Conservation (phyloP, 1,140 invertebrate species). For the Diploscapter pachys region DNA sequence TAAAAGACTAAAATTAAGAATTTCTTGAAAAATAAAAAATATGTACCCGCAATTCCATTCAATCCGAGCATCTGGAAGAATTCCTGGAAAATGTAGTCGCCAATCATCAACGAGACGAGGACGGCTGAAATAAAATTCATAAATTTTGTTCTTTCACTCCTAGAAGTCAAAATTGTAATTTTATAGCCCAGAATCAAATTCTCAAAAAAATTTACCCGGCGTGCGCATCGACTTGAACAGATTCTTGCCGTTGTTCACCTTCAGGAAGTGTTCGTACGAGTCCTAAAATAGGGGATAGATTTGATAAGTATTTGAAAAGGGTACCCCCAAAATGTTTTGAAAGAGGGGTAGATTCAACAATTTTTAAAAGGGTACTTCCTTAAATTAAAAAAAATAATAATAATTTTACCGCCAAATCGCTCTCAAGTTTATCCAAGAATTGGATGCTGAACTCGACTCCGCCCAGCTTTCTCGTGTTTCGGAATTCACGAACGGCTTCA, state of each 20-base stretch:
- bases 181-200: too few species aligned
- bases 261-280: conserved; percentile 48
- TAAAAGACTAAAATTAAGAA: too few species aligned
- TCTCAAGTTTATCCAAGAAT: conserved; percentile 55
- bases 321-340: background rate
- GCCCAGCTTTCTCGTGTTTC: conserved; percentile 56
- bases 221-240: conserved; percentile 59
- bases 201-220: conserved; percentile 13
- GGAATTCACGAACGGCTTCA: conserved; percentile 46
- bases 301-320: background rate
- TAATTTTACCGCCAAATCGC: conserved; percentile 41
- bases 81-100: conserved; percentile 56
- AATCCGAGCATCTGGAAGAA: conserved; percentile 56
- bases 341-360: too few species aligned
- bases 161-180: too few species aligned
- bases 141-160: too few species aligned
- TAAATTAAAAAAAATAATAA: conserved; percentile 14
- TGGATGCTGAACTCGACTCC: conserved; percentile 49
- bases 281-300: conserved; percentile 43
- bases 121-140: conserved; percentile 36
- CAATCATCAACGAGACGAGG: conserved; percentile 49
- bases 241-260: conserved; percentile 54
- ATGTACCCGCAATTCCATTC: conserved; percentile 44
- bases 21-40: background rate
- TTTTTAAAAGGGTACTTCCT: too few species aligned